Evolutionary conservation across 2,888 invertebrate genomes (phyloP).

Genomic region (Torymus tubicola): DNA sequence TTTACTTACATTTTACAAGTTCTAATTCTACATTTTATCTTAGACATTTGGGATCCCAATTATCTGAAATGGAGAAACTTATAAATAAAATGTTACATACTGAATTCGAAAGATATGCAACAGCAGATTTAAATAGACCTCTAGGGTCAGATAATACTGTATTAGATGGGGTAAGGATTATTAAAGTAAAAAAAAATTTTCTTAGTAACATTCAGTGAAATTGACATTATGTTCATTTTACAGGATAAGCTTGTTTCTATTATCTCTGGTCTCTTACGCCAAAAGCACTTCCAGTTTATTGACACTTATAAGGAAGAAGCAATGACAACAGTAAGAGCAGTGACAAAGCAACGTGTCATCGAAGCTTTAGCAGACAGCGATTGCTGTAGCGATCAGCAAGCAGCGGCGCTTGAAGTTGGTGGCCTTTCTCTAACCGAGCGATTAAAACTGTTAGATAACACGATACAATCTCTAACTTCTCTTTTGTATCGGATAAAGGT

Average conservation of each 20-base stretch:
- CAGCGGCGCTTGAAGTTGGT: conserved; percentile 73
- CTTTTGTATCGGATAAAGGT: conserved; percentile 80
- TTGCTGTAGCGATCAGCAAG: conserved; percentile 79
- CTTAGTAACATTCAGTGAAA: background rate
- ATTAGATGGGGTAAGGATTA: conserved; percentile 79
- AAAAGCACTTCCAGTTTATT: conserved; percentile 92
- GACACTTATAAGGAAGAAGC: conserved; percentile 93
- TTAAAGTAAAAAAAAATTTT: background rate
- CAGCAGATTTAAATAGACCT: conserved; percentile 93
- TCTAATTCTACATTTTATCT: conserved; percentile 61
- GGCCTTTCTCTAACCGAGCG: conserved; percentile 77
- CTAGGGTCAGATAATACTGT: conserved; percentile 80
- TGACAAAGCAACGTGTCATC: conserved; percentile 92
- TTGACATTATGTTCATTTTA: conserved; percentile 9
- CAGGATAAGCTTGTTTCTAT: conserved; percentile 92
- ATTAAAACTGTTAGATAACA: conserved; percentile 78
- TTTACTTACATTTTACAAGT: conserved; percentile 11
- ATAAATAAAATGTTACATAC: conserved; percentile 98
- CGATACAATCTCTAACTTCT: conserved; percentile 78
- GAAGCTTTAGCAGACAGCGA: conserved; percentile 83
- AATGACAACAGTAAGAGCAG: conserved; percentile 90
- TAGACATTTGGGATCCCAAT: conserved; percentile 95
- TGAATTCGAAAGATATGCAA: conserved; percentile 94
- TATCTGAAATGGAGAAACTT: conserved; percentile 95
- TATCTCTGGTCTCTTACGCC: conserved; percentile 92